These are phyloP conservation scores for Pelusios castaneus DNA, from an alignment of 2,113 vertebrate species.

Conservation along the genomic window DNA sequence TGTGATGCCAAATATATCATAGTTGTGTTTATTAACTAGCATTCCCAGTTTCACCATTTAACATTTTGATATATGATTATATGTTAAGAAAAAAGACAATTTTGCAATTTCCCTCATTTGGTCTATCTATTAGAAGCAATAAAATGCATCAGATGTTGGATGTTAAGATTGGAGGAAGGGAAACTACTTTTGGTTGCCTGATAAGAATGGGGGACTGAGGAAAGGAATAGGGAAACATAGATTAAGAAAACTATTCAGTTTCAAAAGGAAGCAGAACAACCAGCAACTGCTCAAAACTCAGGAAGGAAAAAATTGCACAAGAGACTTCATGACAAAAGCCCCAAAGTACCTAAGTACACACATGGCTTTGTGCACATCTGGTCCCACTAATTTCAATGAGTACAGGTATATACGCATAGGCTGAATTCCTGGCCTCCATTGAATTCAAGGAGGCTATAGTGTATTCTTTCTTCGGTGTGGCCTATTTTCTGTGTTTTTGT, in stretches of 20 bases:
- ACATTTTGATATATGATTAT: neutral
- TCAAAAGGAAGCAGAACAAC: neutral
- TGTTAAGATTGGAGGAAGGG: neutral
- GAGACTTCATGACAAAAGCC: neutral
- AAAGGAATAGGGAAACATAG: neutral
- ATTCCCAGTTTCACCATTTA: neutral
- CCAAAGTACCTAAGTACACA: neutral
- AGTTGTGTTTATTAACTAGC: neutral
- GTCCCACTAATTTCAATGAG: neutral
- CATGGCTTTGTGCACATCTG: neutral
- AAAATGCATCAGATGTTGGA: neutral
- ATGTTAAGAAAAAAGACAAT: neutral
- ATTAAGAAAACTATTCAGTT: neutral
- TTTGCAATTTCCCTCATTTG: neutral
- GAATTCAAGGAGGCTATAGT: neutral
- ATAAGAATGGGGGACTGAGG: neutral
- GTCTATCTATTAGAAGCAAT: neutral
- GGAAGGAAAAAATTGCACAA: neutral
- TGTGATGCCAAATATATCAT: neutral
- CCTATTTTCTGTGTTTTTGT: neutral
- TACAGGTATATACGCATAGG: neutral
- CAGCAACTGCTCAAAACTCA: neutral
- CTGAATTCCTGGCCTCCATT: neutral
- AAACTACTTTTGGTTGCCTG: neutral
- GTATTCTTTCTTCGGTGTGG: neutral